Conservation (phyloP, 1,140 invertebrate genomes). For the Drosophila quadrilineata region DNA sequence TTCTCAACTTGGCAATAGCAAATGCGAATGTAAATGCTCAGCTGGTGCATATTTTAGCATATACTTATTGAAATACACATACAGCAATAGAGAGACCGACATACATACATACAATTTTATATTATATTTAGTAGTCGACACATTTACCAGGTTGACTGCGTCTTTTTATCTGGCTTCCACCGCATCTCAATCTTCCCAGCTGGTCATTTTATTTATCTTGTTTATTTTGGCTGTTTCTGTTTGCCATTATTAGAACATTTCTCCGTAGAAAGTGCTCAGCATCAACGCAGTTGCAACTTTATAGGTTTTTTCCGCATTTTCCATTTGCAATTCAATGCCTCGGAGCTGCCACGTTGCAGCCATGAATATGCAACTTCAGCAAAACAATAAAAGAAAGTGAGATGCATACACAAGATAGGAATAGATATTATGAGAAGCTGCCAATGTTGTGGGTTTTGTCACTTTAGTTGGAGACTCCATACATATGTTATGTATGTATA, state of each 20-base stretch:
- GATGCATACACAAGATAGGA: background rate
- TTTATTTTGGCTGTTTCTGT: conserved; percentile 39
- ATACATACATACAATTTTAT: conserved; percentile 6
- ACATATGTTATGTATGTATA: conserved; percentile 22
- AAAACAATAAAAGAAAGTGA: background rate
- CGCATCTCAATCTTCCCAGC: conserved; percentile 5
- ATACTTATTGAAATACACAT: conserved; percentile 24
- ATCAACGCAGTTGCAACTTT: conserved; percentile 16
- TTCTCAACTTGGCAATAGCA: conserved; percentile 11
- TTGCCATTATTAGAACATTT: conserved; percentile 54
- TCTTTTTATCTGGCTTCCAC: conserved; percentile 1
- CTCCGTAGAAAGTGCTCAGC: conserved; percentile 11
- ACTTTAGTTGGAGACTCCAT: too few relatives aligned
- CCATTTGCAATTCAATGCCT: conserved; percentile 51
- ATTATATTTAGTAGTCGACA: conserved; percentile 37
- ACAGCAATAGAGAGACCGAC: background rate
- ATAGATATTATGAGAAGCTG: conserved; percentile 30
- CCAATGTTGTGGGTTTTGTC: too few relatives aligned
- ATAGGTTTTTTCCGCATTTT: conserved; percentile 36
- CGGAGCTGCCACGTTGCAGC: conserved; percentile 13
- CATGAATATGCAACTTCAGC: conserved; percentile 46
- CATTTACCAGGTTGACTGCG: conserved; percentile 24
- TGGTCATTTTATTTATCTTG: conserved; percentile 22
- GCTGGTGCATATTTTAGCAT: conserved; percentile 69
- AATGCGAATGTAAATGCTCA: conserved; percentile 32